These are phyloP conservation scores for Melikaiella ostensackeni DNA, from an alignment of 2,888 invertebrate genomes.

Conservation along the genomic window DNA sequence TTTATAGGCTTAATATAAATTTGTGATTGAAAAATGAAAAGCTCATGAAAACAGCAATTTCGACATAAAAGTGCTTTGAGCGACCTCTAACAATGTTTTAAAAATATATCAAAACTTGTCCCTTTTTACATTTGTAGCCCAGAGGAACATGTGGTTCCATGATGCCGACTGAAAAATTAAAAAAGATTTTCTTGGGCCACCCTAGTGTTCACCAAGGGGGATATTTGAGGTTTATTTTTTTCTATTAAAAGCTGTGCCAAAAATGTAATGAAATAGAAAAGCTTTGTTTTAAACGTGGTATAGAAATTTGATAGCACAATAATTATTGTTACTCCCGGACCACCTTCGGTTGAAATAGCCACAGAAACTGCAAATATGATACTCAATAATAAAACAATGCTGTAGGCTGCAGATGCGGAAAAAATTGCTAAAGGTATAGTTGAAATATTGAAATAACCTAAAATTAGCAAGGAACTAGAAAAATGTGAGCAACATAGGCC, in stretches of 20 bases:
- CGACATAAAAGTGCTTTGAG: no score
- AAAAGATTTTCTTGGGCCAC: no score
- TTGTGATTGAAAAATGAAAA: no score
- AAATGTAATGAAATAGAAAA: neutral
- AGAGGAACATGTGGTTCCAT: no score
- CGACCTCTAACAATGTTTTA: no score
- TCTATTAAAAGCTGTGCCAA: neutral
- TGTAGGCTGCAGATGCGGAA: neutral
- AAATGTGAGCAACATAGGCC: slow-evolving; percentile 47
- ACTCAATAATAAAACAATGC: neutral
- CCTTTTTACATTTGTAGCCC: no score
- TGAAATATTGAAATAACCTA: slow-evolving; percentile 36
- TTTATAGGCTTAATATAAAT: no score
- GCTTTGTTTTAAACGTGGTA: neutral
- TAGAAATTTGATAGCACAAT: slow-evolving; percentile 11
- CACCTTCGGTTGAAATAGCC: slow-evolving; percentile 4
- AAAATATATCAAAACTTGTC: no score
- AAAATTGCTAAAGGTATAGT: slow-evolving; percentile 15
- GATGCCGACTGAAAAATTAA: no score
- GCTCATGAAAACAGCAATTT: no score
- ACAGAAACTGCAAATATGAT: slow-evolving; percentile 5
- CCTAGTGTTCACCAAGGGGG: no score
- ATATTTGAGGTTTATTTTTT: neutral
- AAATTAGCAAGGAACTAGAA: slow-evolving; percentile 43
- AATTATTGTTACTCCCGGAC: slow-evolving; percentile 34